Percentiles rank a stretch among this genome's conserved stretches.
Evolutionary conservation across 2,797 vertebrate genomes (phyloP).

Genomic region (Bufotes viridis): DNA sequence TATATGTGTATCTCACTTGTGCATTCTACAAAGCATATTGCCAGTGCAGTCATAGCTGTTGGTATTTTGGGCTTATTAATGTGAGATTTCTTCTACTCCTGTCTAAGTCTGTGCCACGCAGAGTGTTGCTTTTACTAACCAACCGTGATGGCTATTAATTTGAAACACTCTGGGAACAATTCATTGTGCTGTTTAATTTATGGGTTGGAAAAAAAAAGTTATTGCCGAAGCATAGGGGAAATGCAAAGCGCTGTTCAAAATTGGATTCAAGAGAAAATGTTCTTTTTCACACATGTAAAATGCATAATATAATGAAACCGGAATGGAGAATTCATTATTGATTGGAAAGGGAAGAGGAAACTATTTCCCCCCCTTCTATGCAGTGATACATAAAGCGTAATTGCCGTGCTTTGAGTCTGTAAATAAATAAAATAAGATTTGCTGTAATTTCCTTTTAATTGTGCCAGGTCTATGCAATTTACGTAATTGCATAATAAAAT

Average conservation of each 20-base stretch:
- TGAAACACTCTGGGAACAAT: constrained; percentile 43
- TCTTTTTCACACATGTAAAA: constrained; percentile 49
- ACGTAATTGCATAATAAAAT: constrained; percentile 44
- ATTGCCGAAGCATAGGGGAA: constrained; percentile 32
- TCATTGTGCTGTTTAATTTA: constrained; percentile 44
- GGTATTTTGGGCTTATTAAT: constrained; percentile 8
- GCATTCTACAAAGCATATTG: background rate
- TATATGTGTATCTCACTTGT: background rate
- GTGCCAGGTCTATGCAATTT: constrained; percentile 18
- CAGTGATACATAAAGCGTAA: background rate
- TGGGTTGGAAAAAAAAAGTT: constrained; percentile 37
- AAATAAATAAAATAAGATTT: constrained; percentile 46
- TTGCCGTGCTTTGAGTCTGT: constrained; percentile 12
- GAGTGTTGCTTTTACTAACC: constrained; percentile 54
- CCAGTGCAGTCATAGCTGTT: background rate
- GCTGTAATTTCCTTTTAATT: constrained; percentile 33
- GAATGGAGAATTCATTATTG: constrained; percentile 55
- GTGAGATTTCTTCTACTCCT: constrained; percentile 12
- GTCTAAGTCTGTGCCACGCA: constrained; percentile 10
- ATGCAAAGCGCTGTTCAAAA: constrained; percentile 44
- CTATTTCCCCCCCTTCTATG: background rate
- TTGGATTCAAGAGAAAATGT: constrained; percentile 54
- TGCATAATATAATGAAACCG: constrained; percentile 51
- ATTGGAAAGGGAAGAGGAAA: constrained; percentile 41
- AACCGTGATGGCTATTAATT: constrained; percentile 57